These are phyloP conservation scores for Matsumurasca onukii DNA, from an alignment of 1,140 invertebrate species.

Conservation along the genomic window DNA sequence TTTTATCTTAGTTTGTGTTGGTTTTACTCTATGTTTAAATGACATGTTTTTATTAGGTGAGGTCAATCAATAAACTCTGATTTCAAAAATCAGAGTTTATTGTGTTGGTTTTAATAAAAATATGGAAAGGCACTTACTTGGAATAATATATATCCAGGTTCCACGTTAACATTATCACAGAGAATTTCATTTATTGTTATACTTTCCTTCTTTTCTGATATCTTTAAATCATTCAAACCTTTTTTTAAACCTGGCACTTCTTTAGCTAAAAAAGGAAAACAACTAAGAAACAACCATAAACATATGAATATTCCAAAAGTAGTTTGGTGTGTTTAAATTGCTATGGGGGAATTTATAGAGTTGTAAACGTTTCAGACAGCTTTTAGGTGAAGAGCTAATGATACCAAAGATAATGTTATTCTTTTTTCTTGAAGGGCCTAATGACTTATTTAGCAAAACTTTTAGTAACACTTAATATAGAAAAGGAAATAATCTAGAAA, in stretches of 20 bases:
- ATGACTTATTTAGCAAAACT: not conserved
- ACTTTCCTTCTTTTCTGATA: not conserved
- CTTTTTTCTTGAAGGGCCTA: no score
- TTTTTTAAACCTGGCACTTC: slow-evolving; percentile 6
- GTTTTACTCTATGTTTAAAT: no score
- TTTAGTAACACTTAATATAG: no score
- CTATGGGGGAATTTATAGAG: not conserved
- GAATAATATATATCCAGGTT: slow-evolving; percentile 10
- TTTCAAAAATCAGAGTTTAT: no score
- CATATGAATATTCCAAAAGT: not conserved
- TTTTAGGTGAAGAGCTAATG: not conserved
- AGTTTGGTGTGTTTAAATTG: not conserved
- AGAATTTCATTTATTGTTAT: not conserved
- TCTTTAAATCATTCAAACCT: not conserved
- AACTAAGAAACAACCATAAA: not conserved
- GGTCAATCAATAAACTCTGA: no score
- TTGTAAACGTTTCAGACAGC: not conserved
- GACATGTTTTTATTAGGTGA: no score
- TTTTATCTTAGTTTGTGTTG: no score
- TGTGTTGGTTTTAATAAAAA: not conserved
- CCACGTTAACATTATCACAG: not conserved
- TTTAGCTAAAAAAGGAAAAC: not conserved
- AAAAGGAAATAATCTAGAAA: no score
- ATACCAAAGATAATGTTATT: not conserved
- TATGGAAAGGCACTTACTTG: not conserved